These are phyloP conservation scores for Gnatocerus cornutus DNA, from an alignment of 2,888 invertebrate genomes.

Conservation along the genomic window DNA sequence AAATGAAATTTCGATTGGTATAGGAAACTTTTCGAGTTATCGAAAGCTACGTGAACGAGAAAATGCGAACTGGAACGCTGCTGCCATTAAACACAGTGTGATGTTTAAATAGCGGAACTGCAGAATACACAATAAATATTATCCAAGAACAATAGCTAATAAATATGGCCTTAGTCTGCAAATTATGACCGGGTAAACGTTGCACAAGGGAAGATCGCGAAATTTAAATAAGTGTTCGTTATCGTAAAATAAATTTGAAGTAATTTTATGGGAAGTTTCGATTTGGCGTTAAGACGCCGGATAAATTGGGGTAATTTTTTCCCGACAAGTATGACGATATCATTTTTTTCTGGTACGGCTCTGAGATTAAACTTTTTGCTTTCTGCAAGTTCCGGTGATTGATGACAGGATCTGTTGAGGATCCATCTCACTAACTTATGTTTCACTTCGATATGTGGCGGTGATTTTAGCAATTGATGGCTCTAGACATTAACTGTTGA, in stretches of 20 bases:
- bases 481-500: slow-evolving; percentile 21
- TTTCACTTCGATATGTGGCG: slow-evolving; percentile 32
- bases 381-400: slow-evolving; percentile 43
- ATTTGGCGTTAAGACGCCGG: slow-evolving; percentile 56
- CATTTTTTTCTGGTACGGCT: slow-evolving; percentile 43
- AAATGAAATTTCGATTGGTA: slow-evolving; percentile 34
- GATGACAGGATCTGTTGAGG: slow-evolving; percentile 43
- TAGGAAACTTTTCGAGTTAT: not conserved
- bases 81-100: slow-evolving; percentile 11
- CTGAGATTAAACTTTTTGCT: slow-evolving; percentile 51
- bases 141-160: slow-evolving; percentile 36
- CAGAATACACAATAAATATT: slow-evolving; percentile 35
- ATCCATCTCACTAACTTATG: slow-evolving; percentile 44
- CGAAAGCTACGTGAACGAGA: slow-evolving; percentile 6
- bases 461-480: slow-evolving; percentile 40
- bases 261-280: slow-evolving; percentile 59
- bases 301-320: slow-evolving; percentile 57
- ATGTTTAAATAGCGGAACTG: slow-evolving; percentile 23
- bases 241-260: slow-evolving; percentile 58
- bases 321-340: slow-evolving; percentile 41
- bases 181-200: slow-evolving; percentile 21
- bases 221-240: slow-evolving; percentile 45
- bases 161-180: slow-evolving; percentile 20
- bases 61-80: not conserved
- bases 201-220: slow-evolving; percentile 14